Base-by-base conservation (phyloP, 1,140 invertebrate genomes). In the Samia ricini region DNA sequence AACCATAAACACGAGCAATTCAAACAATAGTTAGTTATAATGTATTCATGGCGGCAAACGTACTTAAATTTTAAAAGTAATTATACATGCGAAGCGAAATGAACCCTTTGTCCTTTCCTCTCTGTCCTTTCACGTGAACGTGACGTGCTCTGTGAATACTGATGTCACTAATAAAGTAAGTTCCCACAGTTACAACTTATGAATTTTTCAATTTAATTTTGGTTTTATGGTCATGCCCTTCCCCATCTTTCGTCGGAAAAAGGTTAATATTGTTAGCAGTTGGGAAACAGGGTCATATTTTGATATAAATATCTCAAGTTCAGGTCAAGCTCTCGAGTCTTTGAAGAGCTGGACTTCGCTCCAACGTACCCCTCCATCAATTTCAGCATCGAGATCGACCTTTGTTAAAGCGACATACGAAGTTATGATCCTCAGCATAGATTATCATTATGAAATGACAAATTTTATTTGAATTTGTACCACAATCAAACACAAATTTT, bases 121-220 rank as follows among this genome's bases (percentile, higher is more conserved):
- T 51, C 18, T 22, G 52, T 24, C 10, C 21, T 55, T 55, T 55
- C 52, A 55, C 52, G 24, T 55, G 20, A 24, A 22, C 18, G 50
- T 52, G 29, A 49, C 55, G 51, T 59, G 59, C 58, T 56, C 19
- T 59, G 55, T 64, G 66, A 59, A 68, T 68, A 60, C 49, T 54
- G 52, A 68, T 42, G 8, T 15, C 33, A 68, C 64, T 68, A 64
- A 64, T 68, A 61, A 64, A 42, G 7, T 57, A 61, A 23, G 63
- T 68, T 68, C 61, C 61, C 62, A 61, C 56, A 24, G 50, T 24
- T 12, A 55, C 52, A 24, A 23, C 21, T 20, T 51, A 21, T 55
- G 22, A 55, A 55, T 55, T 55, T 24, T 42, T 42, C 33, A 42
- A 42, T 15, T 15, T 42, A 22, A 55, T 52, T 52, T 21, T 21